Percentiles rank a stretch among this genome's conserved stretches.
Conservation (phyloP, 2,113 vertebrate genomes). For the Struthidea cinerea region DNA sequence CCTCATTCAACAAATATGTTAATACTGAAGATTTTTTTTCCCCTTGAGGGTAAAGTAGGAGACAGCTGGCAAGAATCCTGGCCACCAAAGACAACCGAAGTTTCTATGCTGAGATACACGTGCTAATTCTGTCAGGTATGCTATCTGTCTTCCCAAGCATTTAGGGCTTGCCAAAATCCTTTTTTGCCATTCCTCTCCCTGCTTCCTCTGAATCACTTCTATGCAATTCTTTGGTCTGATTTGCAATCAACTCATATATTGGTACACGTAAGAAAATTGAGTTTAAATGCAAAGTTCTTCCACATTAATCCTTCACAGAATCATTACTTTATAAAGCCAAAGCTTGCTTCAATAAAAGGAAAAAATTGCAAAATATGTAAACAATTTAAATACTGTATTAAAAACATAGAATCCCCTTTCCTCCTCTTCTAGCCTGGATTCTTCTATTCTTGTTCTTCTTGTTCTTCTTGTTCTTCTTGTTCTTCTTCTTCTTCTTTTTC, state of each 20-base stretch:
- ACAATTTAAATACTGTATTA: background rate
- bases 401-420: background rate
- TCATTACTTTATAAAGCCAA: background rate
- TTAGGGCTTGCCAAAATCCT: background rate
- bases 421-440: background rate
- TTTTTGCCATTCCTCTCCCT: background rate
- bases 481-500: background rate
- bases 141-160: background rate
- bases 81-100: background rate
- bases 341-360: background rate
- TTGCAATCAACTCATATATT: background rate
- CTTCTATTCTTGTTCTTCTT: background rate
- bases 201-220: background rate
- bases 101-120: background rate
- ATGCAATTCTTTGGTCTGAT: background rate
- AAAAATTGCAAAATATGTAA: background rate
- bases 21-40: background rate
- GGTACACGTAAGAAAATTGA: background rate
- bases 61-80: background rate
- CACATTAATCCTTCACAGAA: background rate
- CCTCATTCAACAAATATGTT: conserved; percentile 30
- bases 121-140: background rate
- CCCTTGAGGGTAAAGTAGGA: background rate
- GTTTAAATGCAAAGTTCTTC: background rate
- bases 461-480: background rate